These are phyloP conservation scores for Cylas formicarius DNA, from an alignment of 1,140 invertebrate species.

Conservation along the genomic window DNA sequence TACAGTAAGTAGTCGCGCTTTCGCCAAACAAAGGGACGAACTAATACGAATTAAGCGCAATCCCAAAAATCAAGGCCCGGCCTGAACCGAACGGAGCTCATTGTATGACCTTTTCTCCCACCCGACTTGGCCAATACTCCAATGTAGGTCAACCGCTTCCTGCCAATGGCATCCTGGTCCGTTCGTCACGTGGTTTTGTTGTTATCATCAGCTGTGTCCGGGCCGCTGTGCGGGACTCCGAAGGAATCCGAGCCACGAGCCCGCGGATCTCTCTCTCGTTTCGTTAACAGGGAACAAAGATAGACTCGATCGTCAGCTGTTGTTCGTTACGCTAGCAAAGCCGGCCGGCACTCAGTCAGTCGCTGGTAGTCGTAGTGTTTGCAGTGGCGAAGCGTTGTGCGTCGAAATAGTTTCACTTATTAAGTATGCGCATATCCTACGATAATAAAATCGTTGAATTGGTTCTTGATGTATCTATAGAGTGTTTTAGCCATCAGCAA, in stretches of 20 bases:
- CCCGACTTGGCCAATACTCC: slow-evolving; percentile 28
- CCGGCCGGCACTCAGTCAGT: slow-evolving; percentile 36
- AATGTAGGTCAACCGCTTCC: slow-evolving; percentile 38
- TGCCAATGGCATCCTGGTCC: slow-evolving; percentile 21
- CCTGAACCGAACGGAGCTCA: slow-evolving; percentile 12
- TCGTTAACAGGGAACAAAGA: slow-evolving; percentile 17
- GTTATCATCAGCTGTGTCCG: slow-evolving; percentile 44
- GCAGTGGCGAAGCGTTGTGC: slow-evolving; percentile 19
- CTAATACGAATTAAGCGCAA: too few relatives aligned
- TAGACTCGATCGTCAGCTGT: slow-evolving; percentile 36
- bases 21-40: too few relatives aligned
- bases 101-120: slow-evolving; percentile 36
- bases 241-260: slow-evolving; percentile 9
- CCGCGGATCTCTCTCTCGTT: slow-evolving; percentile 12
- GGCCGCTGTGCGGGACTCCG: slow-evolving; percentile 31
- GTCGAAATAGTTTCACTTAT: too few relatives aligned
- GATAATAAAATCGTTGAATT: slow-evolving; percentile 30
- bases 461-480: slow-evolving; percentile 25
- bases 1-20: too few relatives aligned
- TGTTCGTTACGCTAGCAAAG: slow-evolving; percentile 25
- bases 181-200: slow-evolving; percentile 42
- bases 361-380: slow-evolving; percentile 33
- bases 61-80: slow-evolving; percentile 11
- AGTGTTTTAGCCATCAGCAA: slow-evolving; percentile 32
- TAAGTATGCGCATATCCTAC: slow-evolving; percentile 37